Evolutionary conservation across 2,113 vertebrate genomes (phyloP).

Genomic region (Rhinogobius similis): DNA sequence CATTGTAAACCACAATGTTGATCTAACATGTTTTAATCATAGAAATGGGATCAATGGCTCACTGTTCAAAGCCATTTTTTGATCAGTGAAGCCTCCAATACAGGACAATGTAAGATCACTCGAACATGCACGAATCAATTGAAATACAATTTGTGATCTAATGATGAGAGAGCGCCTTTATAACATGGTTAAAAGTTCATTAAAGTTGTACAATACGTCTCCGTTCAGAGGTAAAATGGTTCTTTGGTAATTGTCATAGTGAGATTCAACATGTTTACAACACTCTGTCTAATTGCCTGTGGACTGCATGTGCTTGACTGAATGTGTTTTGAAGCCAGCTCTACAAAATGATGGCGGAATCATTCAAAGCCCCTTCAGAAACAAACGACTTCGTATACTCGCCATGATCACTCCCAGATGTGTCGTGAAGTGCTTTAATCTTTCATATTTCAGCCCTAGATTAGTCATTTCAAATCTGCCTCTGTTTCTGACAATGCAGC

Average conservation of each 20-base stretch:
- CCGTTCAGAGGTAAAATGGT: neutral
- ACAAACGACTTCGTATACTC: slow-evolving; percentile 24
- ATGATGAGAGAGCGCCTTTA: no score
- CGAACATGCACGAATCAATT: no score
- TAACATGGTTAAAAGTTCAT: no score
- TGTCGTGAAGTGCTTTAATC: slow-evolving; percentile 1
- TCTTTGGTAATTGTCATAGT: neutral
- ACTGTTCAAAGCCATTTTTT: no score
- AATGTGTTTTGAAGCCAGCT: slow-evolving; percentile 49
- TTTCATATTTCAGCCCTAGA: slow-evolving; percentile 7
- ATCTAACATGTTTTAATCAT: no score
- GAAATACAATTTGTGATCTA: no score
- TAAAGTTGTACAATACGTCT: no score
- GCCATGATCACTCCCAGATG: slow-evolving; percentile 17
- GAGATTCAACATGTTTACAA: no score
- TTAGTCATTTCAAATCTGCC: slow-evolving; percentile 5
- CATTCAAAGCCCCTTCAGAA: slow-evolving; percentile 27
- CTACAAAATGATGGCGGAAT: slow-evolving; percentile 36
- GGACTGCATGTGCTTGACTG: slow-evolving; percentile 24
- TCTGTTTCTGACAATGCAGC: neutral
- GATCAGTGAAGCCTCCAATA: no score
- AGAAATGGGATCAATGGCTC: no score
- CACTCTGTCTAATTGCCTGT: slow-evolving; percentile 32
- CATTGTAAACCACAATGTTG: no score
- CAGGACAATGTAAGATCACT: no score